Evolutionary conservation across 2,888 invertebrate species (phyloP).

Genomic region (Apotomis capreana): DNA sequence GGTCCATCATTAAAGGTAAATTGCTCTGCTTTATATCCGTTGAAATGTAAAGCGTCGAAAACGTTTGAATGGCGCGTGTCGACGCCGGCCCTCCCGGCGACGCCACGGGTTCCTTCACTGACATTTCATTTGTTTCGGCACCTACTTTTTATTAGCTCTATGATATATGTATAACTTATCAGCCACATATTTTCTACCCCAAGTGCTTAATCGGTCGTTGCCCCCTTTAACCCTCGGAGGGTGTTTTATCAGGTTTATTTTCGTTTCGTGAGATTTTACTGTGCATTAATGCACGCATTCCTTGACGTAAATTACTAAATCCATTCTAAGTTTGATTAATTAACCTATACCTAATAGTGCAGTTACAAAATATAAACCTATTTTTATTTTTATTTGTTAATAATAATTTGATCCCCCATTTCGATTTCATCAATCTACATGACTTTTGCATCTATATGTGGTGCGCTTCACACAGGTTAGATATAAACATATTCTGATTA

Average conservation of each 20-base stretch:
- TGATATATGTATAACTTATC: slow-evolving; percentile 27
- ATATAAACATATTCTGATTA: too few species aligned
- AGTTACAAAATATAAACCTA: too few species aligned
- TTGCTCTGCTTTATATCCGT: slow-evolving; percentile 73
- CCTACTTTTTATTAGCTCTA: slow-evolving; percentile 50
- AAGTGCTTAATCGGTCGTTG: slow-evolving; percentile 39
- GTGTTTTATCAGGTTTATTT: slow-evolving; percentile 31
- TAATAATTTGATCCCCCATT: background rate
- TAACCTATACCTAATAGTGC: background rate
- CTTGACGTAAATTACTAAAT: background rate
- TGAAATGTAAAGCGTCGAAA: slow-evolving; percentile 70
- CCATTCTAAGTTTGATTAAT: background rate
- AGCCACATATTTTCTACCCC: slow-evolving; percentile 28
- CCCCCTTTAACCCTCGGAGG: slow-evolving; percentile 28
- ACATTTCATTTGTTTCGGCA: slow-evolving; percentile 47
- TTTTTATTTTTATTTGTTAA: background rate
- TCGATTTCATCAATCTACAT: too few species aligned
- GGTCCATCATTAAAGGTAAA: slow-evolving; percentile 76
- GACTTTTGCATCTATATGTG: too few species aligned
- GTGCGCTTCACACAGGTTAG: too few species aligned
- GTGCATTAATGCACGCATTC: slow-evolving; percentile 16
- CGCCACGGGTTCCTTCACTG: slow-evolving; percentile 36
- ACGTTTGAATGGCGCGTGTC: slow-evolving; percentile 62
- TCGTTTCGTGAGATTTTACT: slow-evolving; percentile 9
- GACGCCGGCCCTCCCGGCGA: slow-evolving; percentile 49